Percentiles rank a stretch among this genome's conserved stretches.
phyloP scores from a whole-genome alignment of 2,113 vertebrate species.

The Melanerpes aurifrons region DNA sequence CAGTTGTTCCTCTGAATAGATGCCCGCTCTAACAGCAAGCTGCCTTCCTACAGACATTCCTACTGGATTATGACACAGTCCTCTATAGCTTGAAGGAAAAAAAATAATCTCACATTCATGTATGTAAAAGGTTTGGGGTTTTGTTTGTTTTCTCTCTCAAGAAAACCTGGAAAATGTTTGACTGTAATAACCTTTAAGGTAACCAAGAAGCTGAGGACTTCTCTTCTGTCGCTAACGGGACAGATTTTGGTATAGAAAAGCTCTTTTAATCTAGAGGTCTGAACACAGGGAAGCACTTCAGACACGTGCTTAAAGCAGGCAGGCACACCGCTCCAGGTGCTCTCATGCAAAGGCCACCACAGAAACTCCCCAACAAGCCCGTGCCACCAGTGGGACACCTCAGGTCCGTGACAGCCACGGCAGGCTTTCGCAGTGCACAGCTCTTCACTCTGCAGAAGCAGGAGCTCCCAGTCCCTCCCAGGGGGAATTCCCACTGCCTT shows the following conservation, averaged over 20 bases:
- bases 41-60: conserved; percentile 26
- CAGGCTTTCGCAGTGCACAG: not conserved
- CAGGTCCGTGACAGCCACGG: accelerated
- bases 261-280: too few relatives aligned
- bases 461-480: not conserved
- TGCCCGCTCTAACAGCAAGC: not conserved
- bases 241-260: not conserved
- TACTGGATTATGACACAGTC: conserved; percentile 38
- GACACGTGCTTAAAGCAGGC: not conserved
- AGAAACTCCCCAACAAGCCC: accelerated
- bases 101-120: not conserved
- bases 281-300: not conserved
- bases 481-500: not conserved
- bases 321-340: accelerated
- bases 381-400: accelerated
- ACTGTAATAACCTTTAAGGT: accelerated
- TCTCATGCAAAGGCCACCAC: accelerated
- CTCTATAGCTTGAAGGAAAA: conserved; percentile 4
- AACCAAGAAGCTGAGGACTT: not conserved
- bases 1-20: conserved; percentile 36
- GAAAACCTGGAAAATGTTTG: not conserved
- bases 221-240: not conserved
- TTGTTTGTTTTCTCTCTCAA: not conserved
- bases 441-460: not conserved
- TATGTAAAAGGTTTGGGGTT: not conserved